Evolutionary conservation across 2,797 vertebrate genomes (phyloP), one percentile per base, ranked within the genome.

Genomic region (Euphonia xanthogaster): DNA sequence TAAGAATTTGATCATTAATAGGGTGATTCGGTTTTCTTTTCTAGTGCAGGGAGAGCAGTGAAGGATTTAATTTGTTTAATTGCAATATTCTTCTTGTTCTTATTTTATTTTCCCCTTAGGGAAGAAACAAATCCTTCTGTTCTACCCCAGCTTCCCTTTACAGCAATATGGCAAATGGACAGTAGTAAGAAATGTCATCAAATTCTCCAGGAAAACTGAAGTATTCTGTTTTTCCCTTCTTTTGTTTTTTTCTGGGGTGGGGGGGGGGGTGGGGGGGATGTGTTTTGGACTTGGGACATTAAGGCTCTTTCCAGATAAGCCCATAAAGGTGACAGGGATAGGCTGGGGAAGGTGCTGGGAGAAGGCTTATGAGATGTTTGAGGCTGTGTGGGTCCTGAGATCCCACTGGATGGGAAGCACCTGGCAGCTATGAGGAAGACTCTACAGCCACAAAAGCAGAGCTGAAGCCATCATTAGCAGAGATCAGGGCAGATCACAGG

Each of bases 351-450:
- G 70, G 71, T 48, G 55, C 6, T 57, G 37, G 42, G n/a, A 21
- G 24, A 48, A 70, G 45, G 12, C 2, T 75, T 21, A 18, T 13
- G 27, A 75, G 13, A 31, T 39, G 61, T 68, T 44, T 51, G 72
- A 51, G 40, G 25, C 21, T 61, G 30, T 61, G 66, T 9, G n/a
- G 27, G 30, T 61, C 50, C 84, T 42, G 50, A 81, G 54, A 31
- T 21, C 9, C 30, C 7, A 1, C 10, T 18, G 74, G 47, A 31
- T 6, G 31, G 51, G 40, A 82, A 73, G 58, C 35, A 79, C 39
- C 50, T 63, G 31, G 53, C 65, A 81, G 50, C 42, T 11, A 0
- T 0, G 0, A 54, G 37, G 40, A 65, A 54, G 14, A 22, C 5
- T 74, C 39, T 48, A 22, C 86, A 76, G 61, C 15, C 40, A 14